Evolutionary conservation across 2,113 vertebrate genomes (phyloP).

Genomic region (Coptodon rendalli): DNA sequence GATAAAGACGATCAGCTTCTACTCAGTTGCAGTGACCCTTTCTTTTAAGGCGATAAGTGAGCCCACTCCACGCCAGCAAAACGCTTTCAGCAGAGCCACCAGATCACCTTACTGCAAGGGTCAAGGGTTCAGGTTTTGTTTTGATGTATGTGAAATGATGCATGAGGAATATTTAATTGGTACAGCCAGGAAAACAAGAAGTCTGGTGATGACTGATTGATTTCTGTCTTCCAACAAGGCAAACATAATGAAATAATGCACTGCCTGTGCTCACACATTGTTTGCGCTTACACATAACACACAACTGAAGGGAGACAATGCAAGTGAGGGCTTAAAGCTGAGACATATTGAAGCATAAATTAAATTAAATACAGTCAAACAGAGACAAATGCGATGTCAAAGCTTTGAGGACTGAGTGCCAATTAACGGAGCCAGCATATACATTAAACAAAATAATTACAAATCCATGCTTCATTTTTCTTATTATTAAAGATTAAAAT

Average conservation of each 20-base stretch:
- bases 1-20: not conserved
- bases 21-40: not conserved
- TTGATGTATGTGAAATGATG: not conserved
- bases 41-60: not conserved
- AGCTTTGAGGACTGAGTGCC: not conserved
- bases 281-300: not conserved
- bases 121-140: not conserved
- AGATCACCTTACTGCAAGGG: not conserved
- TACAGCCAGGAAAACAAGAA: not conserved
- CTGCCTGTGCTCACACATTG: not conserved
- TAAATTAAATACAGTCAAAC: not conserved
- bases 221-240: not conserved
- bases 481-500: not conserved
- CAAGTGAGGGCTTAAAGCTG: not conserved
- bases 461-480: not conserved
- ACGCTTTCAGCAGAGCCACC: not conserved
- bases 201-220: not conserved
- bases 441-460: not conserved
- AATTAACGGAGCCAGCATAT: not conserved
- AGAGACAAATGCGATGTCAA: not conserved
- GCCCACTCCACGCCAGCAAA: accelerated
- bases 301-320: not conserved
- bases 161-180: not conserved
- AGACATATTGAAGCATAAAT: not conserved
- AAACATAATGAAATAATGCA: not conserved